These are phyloP conservation scores for Bufo gargarizans DNA, from an alignment of 2,113 vertebrate species.

Conservation along the genomic window DNA sequence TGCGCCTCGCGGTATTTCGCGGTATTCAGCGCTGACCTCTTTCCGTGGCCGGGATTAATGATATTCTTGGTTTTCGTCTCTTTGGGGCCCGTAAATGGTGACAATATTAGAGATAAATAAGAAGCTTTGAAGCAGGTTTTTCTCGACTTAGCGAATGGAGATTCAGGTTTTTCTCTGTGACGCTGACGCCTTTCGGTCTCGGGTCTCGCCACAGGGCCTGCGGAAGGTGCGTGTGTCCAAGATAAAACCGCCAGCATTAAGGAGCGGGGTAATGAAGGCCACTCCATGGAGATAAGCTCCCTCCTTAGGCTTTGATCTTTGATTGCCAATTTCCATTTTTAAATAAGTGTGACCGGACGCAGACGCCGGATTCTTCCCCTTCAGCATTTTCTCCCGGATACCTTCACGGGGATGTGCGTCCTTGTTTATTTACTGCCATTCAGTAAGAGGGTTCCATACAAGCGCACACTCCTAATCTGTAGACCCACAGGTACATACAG, in stretches of 20 bases:
- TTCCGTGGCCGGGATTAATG: constrained; percentile 9
- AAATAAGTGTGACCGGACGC: constrained; percentile 42
- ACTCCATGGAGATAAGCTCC: constrained; percentile 17
- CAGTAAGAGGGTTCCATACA: neutral
- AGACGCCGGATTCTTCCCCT: neutral
- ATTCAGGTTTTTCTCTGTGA: constrained; percentile 12
- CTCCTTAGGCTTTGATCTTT: constrained; percentile 37
- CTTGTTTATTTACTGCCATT: neutral
- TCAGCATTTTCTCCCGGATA: neutral
- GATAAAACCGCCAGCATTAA: constrained; percentile 25
- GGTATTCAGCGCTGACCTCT: neutral
- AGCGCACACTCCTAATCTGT: neutral
- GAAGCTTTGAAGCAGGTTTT: constrained; percentile 2
- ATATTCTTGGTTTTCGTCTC: neutral
- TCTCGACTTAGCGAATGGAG: neutral
- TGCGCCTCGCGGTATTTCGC: too few species aligned
- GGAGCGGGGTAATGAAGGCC: constrained; percentile 41
- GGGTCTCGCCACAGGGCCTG: neutral
- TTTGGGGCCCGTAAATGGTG: neutral
- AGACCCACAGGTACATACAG: neutral
- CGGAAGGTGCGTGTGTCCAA: constrained; percentile 6
- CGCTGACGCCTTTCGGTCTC: neutral
- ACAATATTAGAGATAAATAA: constrained; percentile 9
- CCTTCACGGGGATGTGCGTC: neutral
- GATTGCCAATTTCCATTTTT: constrained; percentile 55